phyloP scores from a whole-genome alignment of 64 coral and sea anemone genomes.

The Anthopleura sola region DNA sequence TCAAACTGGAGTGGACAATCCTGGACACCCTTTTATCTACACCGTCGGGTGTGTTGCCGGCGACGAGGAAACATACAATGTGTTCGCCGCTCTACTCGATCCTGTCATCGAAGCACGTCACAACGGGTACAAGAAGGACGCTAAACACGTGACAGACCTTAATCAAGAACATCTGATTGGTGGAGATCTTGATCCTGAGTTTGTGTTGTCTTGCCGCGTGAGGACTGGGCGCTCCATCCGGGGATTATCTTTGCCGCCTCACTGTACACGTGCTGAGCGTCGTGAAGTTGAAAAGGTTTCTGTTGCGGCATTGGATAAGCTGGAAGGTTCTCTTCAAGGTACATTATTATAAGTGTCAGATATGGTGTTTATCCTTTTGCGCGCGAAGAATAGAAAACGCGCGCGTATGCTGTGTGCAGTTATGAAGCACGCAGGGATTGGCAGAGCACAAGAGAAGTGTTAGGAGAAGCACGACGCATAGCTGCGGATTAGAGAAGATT shows the following conservation, averaged over 20 bases:
- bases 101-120: conserved; percentile 88
- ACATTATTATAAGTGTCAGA: neutral
- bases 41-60: conserved; percentile 86
- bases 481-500: no score
- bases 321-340: conserved; percentile 70
- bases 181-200: conserved; percentile 76
- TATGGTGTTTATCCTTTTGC: no score
- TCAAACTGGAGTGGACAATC: conserved; percentile 85
- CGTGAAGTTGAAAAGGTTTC: conserved; percentile 77
- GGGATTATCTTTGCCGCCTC: conserved; percentile 69
- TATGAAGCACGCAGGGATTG: no score
- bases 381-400: no score
- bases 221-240: conserved; percentile 88
- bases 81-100: conserved; percentile 73
- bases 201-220: conserved; percentile 78
- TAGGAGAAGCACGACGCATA: no score
- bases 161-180: conserved; percentile 75
- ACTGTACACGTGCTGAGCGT: conserved; percentile 84
- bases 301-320: conserved; percentile 49
- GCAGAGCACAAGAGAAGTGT: no score
- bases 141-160: conserved; percentile 77
- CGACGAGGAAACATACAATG: conserved; percentile 74
- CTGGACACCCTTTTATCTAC: conserved; percentile 84
- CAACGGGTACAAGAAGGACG: conserved; percentile 72
- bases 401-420: no score